Percentiles rank a stretch among this genome's conserved stretches.
Evolutionary conservation across 2,113 vertebrate genomes (phyloP).

Genomic region (Calidris pygmaea): DNA sequence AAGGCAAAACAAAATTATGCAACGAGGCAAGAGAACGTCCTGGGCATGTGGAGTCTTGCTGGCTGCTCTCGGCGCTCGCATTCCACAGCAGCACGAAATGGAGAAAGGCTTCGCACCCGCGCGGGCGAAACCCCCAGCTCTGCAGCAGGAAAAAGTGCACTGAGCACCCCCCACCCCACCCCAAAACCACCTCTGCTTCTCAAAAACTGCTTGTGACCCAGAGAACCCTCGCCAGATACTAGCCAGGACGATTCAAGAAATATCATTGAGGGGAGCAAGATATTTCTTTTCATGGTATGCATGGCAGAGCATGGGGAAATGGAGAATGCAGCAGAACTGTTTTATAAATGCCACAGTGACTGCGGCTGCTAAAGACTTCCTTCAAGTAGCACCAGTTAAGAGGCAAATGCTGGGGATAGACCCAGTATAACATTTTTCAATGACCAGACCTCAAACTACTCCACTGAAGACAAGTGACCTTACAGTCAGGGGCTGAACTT

Average conservation of each 20-base stretch:
- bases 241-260: not conserved
- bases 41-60: slow-evolving; percentile 63
- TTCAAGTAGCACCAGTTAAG: not conserved
- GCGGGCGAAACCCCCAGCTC: rapidly evolving
- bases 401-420: rapidly evolving
- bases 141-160: rapidly evolving
- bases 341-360: no score
- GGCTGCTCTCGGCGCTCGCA: not conserved
- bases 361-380: not conserved
- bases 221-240: not conserved
- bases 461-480: not conserved
- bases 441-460: not conserved
- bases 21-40: slow-evolving; percentile 15
- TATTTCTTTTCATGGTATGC: rapidly evolving
- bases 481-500: not conserved
- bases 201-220: not conserved
- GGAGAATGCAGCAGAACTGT: no score
- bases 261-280: not conserved
- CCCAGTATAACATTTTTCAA: rapidly evolving
- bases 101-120: not conserved
- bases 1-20: slow-evolving; percentile 64
- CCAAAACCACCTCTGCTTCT: not conserved
- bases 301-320: not conserved
- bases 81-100: slow-evolving; percentile 26
- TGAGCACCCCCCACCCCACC: rapidly evolving